Evolutionary conservation across 35 echinoderm and acorn worm species (phyloP).

Genomic region (Lytechinus variegatus): DNA sequence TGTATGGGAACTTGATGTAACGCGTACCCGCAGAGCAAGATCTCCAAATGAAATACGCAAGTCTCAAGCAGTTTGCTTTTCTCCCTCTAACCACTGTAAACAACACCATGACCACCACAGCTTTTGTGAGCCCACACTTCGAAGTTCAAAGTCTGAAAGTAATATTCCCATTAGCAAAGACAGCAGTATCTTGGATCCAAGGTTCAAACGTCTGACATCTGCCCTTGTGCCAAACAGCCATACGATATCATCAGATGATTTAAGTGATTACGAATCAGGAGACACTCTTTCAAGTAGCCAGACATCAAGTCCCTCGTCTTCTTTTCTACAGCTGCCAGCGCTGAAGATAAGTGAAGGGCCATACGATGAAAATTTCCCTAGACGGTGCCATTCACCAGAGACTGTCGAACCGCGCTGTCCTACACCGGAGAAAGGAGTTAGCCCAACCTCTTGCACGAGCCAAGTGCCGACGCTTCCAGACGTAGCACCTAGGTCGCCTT

Average conservation of each 20-base stretch:
- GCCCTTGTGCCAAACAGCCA: slow-evolving; percentile 34
- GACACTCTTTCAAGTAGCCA: slow-evolving; percentile 12
- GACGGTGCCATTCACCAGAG: neutral
- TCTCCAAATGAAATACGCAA: slow-evolving; percentile 52
- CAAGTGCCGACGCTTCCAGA: slow-evolving; percentile 20
- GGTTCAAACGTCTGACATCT: slow-evolving; percentile 56
- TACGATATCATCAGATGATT: neutral
- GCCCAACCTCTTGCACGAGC: neutral
- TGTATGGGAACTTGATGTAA: slow-evolving; percentile 39
- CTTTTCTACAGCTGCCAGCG: slow-evolving; percentile 14
- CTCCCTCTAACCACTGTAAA: neutral
- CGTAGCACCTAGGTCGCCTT: neutral
- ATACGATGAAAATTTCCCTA: neutral
- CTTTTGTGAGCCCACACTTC: neutral
- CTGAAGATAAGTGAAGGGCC: neutral
- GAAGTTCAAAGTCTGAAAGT: slow-evolving; percentile 42
- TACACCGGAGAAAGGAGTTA: neutral
- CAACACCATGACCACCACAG: slow-evolving; percentile 32
- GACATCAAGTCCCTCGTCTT: neutral
- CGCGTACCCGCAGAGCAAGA: slow-evolving; percentile 42
- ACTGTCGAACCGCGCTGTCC: neutral
- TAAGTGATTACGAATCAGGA: neutral
- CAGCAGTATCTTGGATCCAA: slow-evolving; percentile 31
- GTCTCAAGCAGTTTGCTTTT: slow-evolving; percentile 45
- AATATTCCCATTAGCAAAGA: neutral